Conservation (phyloP, 2,888 invertebrate genomes). For the Hylaea fasciaria region DNA sequence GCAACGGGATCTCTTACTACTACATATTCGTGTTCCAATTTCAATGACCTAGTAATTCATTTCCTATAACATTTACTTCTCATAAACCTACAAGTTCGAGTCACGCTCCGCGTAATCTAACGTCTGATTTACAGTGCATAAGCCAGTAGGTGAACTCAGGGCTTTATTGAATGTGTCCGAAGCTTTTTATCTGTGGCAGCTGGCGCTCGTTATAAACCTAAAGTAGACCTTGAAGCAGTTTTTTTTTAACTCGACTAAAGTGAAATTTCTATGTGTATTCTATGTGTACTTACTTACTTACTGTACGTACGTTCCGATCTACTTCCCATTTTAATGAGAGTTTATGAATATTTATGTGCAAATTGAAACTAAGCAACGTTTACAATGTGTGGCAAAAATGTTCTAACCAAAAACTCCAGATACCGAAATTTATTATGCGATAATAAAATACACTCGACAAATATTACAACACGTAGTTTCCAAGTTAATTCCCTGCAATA, state of each 20-base stretch:
- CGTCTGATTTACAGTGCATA: conserved; percentile 72
- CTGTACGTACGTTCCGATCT: too few relatives aligned
- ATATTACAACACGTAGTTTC: conserved; percentile 22
- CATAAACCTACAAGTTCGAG: conserved; percentile 57
- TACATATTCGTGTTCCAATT: too few relatives aligned
- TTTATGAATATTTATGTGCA: too few relatives aligned
- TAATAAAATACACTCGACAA: not conserved
- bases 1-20: too few relatives aligned
- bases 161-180: conserved; percentile 73
- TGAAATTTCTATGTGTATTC: not conserved
- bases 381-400: not conserved
- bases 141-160: conserved; percentile 57
- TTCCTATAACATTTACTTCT: not conserved
- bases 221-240: conserved; percentile 26
- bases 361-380: too few relatives aligned
- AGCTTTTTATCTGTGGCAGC: conserved; percentile 63
- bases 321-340: too few relatives aligned
- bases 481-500: conserved; percentile 43
- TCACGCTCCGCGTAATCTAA: conserved; percentile 66
- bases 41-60: not conserved
- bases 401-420: too few relatives aligned
- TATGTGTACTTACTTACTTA: not conserved
- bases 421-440: not conserved
- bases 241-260: not conserved
- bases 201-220: conserved; percentile 47